A percentile compares a stretch with the other conserved stretches of the same genome.
These are phyloP conservation scores for Coenonympha glycerion DNA, from an alignment of 2,888 invertebrate species.

Conservation along the genomic window DNA sequence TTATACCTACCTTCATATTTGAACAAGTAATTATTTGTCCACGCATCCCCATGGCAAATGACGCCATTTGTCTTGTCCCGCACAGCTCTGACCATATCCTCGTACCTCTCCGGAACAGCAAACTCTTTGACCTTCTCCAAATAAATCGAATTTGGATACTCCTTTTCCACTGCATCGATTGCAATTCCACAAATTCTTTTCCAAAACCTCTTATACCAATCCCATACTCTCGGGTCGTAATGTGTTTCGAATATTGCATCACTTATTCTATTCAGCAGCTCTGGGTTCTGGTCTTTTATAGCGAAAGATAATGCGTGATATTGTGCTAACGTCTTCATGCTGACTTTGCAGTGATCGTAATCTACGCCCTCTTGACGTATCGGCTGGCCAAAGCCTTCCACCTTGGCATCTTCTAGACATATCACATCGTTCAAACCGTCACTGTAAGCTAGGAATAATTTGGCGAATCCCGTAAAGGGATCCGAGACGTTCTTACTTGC, in stretches of 20 bases:
- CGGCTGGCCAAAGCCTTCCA: conserved; percentile 61
- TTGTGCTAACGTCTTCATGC: conserved; percentile 72
- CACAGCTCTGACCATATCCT: conserved; percentile 63
- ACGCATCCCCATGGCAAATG: conserved; percentile 83
- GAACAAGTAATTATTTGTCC: conserved; percentile 84
- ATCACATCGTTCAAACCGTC: conserved; percentile 76
- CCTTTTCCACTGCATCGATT: conserved; percentile 78
- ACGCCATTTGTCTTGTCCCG: conserved; percentile 64
- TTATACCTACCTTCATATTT: conserved; percentile 42
- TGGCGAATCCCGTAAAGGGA: conserved; percentile 70
- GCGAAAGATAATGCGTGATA: conserved; percentile 78
- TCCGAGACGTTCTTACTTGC: conserved; percentile 49
- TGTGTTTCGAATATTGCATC: conserved; percentile 73
- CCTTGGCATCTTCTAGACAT: conserved; percentile 72
- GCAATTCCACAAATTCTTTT: conserved; percentile 69
- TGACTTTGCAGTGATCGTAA: conserved; percentile 63
- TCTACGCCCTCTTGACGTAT: conserved; percentile 70
- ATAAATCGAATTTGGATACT: conserved; percentile 77
- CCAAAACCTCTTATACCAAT: conserved; percentile 77
- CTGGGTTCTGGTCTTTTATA: conserved; percentile 72
- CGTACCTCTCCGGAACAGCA: conserved; percentile 67
- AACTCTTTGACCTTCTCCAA: conserved; percentile 74
- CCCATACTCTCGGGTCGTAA: conserved; percentile 68
- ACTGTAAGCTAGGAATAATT: conserved; percentile 57
- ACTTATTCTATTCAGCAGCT: conserved; percentile 60